Evolutionary conservation across 1,140 invertebrate species (phyloP), one percentile per base, ranked within the genome.

Genomic region (Intoshia linei): DNA sequence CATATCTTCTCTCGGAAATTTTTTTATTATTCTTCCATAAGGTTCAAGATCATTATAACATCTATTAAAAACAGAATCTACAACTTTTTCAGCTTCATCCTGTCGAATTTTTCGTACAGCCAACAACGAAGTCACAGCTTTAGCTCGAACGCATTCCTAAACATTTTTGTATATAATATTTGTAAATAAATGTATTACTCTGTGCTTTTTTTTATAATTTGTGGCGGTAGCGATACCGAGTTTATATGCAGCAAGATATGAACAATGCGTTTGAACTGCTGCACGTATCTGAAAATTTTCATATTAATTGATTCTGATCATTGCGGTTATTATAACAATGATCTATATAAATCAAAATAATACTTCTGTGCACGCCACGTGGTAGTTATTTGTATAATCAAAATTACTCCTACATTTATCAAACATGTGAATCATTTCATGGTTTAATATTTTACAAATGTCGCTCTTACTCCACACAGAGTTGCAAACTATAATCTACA

Each of bases 381-480:
- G 83, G 46, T 84, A 70, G 37, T 81, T 58, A 52, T 90, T 79
- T 43, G 66, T 71, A 44, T 81, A 75, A 51, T 92, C 71, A 23
- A 87, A 49, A 36, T 87, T 67, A 43, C 78, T 72, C 30, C 68
- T 65, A 55, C 81, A 92, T 47, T 70, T 74, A 53, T 92, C 83
- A 55, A 83, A 90, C 74, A 87, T 84, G 54, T 92, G 83, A 29
- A 87, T 70, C 63, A 92, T 66, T 59, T 92, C 83, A 55, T 92
- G 83, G 1, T 69, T 66, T 3, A 92, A 49, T 5, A 78, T 70
- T 40, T 68, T 50, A 34, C 50, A 53, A 30, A 42, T 45, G n/a
- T 40, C 38, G 29, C 30, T 38, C 37, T 38, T 40, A 32, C 39
- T 43, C 14, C n/a, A n/a, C n/a, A n/a, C n/a, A n/a, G n/a, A n/a